These are phyloP conservation scores for Pleuronectes platessa DNA, from an alignment of 2,113 vertebrate genomes.

Conservation along the genomic window DNA sequence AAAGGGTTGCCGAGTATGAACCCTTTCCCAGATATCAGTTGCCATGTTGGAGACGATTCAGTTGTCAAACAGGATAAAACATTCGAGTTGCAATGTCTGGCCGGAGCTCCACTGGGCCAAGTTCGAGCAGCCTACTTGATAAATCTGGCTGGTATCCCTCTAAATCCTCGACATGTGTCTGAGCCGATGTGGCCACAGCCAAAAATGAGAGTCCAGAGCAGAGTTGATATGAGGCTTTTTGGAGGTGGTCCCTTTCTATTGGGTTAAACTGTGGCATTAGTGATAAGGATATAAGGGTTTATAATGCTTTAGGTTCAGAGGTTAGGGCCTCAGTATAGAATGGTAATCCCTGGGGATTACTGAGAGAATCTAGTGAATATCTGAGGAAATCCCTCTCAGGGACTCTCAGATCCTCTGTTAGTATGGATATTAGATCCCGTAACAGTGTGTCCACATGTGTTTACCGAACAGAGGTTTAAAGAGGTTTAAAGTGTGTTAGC, in stretches of 20 bases:
- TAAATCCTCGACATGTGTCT: slow-evolving; percentile 64
- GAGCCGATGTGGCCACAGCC: slow-evolving; percentile 16
- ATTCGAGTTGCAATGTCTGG: slow-evolving; percentile 14
- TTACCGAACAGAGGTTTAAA: slow-evolving; percentile 59
- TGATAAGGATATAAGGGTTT: slow-evolving; percentile 66
- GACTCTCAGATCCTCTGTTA: slow-evolving; percentile 68
- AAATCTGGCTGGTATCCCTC: slow-evolving; percentile 52
- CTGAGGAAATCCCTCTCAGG: slow-evolving; percentile 70
- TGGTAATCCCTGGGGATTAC: slow-evolving; percentile 75
- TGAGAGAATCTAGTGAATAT: slow-evolving; percentile 71
- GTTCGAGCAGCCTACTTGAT: slow-evolving; percentile 34
- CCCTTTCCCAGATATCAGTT: slow-evolving; percentile 20
- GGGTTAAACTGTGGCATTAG: slow-evolving; percentile 70
- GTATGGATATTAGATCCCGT: slow-evolving; percentile 43
- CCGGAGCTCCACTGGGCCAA: slow-evolving; percentile 18
- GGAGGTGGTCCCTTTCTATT: slow-evolving; percentile 54
- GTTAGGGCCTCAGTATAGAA: slow-evolving; percentile 67
- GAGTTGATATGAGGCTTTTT: slow-evolving; percentile 52
- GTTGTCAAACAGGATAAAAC: slow-evolving; percentile 24
- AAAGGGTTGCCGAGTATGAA: slow-evolving; percentile 17
- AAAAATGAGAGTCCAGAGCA: slow-evolving; percentile 1
- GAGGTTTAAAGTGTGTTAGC: slow-evolving; percentile 18
- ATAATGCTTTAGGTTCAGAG: slow-evolving; percentile 74
- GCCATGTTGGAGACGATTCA: slow-evolving; percentile 27
- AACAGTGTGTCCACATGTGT: slow-evolving; percentile 50